Percentiles rank a stretch among this genome's conserved stretches.
phyloP scores from a whole-genome alignment of 2,113 vertebrate genomes.

The Alosa alosa region DNA sequence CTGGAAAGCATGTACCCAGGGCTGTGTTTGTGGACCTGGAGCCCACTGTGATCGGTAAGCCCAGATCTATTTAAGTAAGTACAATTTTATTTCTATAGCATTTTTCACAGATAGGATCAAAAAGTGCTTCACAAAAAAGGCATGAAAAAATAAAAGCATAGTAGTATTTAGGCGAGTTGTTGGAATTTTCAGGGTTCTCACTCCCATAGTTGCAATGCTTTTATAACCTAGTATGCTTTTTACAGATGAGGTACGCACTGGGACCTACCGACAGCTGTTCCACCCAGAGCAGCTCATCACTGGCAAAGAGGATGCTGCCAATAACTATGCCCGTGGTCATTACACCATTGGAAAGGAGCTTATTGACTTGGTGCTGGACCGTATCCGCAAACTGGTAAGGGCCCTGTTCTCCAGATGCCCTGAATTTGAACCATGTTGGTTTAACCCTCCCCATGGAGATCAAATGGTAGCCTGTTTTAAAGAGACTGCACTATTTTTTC shows the following conservation, averaged over 20 bases:
- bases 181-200: not conserved
- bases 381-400: slow-evolving; percentile 53
- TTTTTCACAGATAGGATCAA: too few relatives aligned
- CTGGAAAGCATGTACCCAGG: slow-evolving; percentile 54
- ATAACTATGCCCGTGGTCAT: slow-evolving; percentile 65
- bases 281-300: slow-evolving; percentile 72
- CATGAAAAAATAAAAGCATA: too few relatives aligned
- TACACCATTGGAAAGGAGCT: slow-evolving; percentile 61
- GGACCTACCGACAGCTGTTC: slow-evolving; percentile 64
- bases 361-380: slow-evolving; percentile 53
- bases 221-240: not conserved
- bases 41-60: slow-evolving; percentile 54
- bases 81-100: too few relatives aligned
- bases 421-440: not conserved
- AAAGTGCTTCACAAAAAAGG: too few relatives aligned
- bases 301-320: slow-evolving; percentile 66
- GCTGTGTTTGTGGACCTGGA: slow-evolving; percentile 57
- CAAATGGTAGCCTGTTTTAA: too few relatives aligned
- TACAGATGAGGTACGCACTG: slow-evolving; percentile 57
- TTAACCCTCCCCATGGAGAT: not conserved
- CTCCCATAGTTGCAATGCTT: not conserved
- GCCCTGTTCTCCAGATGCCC: too few relatives aligned
- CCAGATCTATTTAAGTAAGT: not conserved
- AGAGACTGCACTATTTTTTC: too few relatives aligned
- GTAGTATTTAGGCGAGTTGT: not conserved